phyloP scores from a whole-genome alignment of 2,888 invertebrate genomes.

The Apoda limacodes region DNA sequence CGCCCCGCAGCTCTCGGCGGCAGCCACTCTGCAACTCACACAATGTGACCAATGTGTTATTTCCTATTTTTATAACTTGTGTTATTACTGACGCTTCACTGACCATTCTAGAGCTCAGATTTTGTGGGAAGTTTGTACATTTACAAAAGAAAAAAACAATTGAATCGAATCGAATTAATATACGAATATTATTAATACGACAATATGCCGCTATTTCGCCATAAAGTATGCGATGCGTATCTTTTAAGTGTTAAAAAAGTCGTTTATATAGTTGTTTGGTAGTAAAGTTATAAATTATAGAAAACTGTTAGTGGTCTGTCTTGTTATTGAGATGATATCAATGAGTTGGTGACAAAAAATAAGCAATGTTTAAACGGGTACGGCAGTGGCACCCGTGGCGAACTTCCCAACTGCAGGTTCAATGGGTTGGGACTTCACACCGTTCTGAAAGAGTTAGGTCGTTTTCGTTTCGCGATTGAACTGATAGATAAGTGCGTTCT shows the following conservation, averaged over 20 bases:
- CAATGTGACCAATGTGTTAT: conserved; percentile 50
- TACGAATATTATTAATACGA: too few species aligned
- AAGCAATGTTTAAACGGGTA: conserved; percentile 36
- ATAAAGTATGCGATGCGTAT: too few species aligned
- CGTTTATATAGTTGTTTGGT: too few species aligned
- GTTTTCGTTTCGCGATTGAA: conserved; percentile 35
- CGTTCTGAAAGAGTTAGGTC: conserved; percentile 57
- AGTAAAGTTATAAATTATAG: too few species aligned
- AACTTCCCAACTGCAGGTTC: conserved; percentile 34
- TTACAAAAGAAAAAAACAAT: too few species aligned
- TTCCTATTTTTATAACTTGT: conserved; percentile 58
- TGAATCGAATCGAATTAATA: too few species aligned
- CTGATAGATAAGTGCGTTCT: conserved; percentile 61
- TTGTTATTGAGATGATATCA: too few species aligned
- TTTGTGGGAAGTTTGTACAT: conserved; percentile 54
- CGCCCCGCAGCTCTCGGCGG: conserved; percentile 42
- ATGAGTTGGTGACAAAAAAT: conserved; percentile 52
- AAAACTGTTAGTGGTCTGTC: too few species aligned
- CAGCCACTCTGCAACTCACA: conserved; percentile 35
- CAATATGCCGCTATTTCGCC: too few species aligned
- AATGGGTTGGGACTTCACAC: conserved; percentile 52
- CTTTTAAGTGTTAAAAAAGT: too few species aligned
- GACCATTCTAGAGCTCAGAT: conserved; percentile 43
- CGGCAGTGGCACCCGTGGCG: conserved; percentile 40
- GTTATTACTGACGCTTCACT: conserved; percentile 51